Evolutionary conservation across 92 coral and sea anemone species (phyloP).

Genomic region (Paramuricea clavata): DNA sequence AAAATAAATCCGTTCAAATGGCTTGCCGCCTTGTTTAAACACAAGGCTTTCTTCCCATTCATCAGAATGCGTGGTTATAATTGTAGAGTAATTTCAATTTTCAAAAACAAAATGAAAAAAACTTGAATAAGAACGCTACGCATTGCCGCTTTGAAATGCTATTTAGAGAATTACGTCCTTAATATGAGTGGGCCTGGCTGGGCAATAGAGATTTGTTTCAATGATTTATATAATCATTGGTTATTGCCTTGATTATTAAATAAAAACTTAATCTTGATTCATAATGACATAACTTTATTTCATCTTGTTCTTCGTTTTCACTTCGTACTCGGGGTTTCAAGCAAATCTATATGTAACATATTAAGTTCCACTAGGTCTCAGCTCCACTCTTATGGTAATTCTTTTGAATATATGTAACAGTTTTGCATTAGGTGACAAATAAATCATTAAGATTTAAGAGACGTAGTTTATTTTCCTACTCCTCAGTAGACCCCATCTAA

Average conservation of each 20-base stretch:
- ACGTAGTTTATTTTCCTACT: too few relatives aligned
- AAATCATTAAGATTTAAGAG: too few relatives aligned
- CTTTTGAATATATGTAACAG: too few relatives aligned
- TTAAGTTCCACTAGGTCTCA: too few relatives aligned
- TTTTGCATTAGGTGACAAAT: too few relatives aligned
- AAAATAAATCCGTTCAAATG: neutral
- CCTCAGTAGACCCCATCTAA: too few relatives aligned
- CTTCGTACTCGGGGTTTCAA: too few relatives aligned
- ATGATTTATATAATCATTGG: neutral
- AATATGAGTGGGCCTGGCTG: neutral
- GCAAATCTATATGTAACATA: too few relatives aligned
- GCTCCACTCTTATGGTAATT: too few relatives aligned
- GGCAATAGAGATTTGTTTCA: neutral
- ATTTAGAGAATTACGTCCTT: neutral
- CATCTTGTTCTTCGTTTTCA: too few relatives aligned
- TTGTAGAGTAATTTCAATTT: too few relatives aligned
- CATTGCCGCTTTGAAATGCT: neutral
- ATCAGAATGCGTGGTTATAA: neutral
- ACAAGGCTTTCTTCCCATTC: neutral
- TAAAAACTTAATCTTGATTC: neutral
- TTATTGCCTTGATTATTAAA: neutral
- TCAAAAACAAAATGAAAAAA: neutral
- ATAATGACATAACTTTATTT: too few relatives aligned
- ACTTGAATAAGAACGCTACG: neutral
- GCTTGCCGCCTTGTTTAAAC: neutral